Evolutionary conservation across 1,140 invertebrate genomes (phyloP), one percentile per base, ranked within the genome.

Genomic region (Kradibia gibbosae): DNA sequence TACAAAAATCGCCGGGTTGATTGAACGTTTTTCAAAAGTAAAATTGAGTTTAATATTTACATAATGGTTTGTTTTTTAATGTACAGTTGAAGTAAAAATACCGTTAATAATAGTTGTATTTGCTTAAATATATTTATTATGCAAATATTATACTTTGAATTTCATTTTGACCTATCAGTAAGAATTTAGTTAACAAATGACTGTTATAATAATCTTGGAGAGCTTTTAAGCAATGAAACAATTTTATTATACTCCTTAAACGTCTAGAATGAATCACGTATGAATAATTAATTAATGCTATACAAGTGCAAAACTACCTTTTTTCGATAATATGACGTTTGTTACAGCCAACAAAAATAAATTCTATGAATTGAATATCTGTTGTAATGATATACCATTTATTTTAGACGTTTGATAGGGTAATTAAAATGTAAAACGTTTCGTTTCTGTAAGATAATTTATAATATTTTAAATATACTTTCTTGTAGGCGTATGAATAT

Each of bases 231-330:
- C 13, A 45, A 45, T 65, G 28, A 65, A 22, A 62, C 17, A 62
- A 11, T 60, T 60, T 60, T 60, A 31, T 10, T 22, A 17, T 31
- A 22, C 13, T 22, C 22, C 1, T 48, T 62, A 70, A 39, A 25
- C 31, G 60, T 17, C 10, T 22, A 39, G 34, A 57, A 53, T 42
- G 71, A 67, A 31, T 67, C 72, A 81, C 13, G 57, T 13, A 81
- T 81, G 62, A 75, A 81, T 75, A 81, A 67, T 81, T 50, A 76
- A 76, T 74, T 48, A 25, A 55, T 53, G 28, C 31, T 25, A 48
- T 62, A 62, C 45, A 55, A 73, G 45, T 65, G 17, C 36, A 74
- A 80, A 74, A 36, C 8, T 25, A 15, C 28, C 42, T 53, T 70
- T 50, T 48, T 70, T 72, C 34, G 31, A 70, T 78, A 42, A 53